Base-by-base conservation (phyloP, 1,140 invertebrate genomes). In the Drosophila equinoxialis region DNA sequence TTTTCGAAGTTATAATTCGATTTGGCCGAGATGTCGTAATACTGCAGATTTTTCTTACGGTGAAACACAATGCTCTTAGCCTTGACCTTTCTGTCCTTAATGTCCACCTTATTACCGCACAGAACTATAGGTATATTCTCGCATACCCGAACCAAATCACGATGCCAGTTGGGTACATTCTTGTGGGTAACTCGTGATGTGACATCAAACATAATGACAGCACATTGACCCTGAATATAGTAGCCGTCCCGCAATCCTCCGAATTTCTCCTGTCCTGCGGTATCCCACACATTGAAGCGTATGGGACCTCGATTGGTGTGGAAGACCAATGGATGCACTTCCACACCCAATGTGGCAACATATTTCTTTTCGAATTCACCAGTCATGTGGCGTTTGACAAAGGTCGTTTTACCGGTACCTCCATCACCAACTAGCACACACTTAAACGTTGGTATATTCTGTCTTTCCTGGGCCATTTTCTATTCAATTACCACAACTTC, bases 1-100 rank as follows among this genome's bases (percentile, higher is more conserved):
- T 99, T 99, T 92, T 99, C 99, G 92, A 99, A 99, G 93, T 99
- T 99, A 94, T 99, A 99, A 93, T 99, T 99, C 90, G 98, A 99
- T 93, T 99, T 99, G 11, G 99, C 99, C 92, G 98, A 99, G 92
- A 99, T 99, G 91, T 99, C 99, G 91, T 99, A 99, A 94, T 99
- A 99, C 98, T 99, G 98, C 66, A 99, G 94, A 93, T 99, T 99
- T 95, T 99, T 99, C 95, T 99, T 99, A 81, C 99, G 95, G 92
- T 99, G 99, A 93, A 99, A 99, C 6, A 99, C 98, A 91, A 99
- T 99, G 81, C 97, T 97, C 94, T 99, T 99, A 20, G 99, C 99
- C 93, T 99, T 99, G 39, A 99, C 99, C 96, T 99, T 99, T 82
- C 99, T 96, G 93, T 99, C 99, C 93, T 99, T 99, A 89, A 99